phyloP scores from a whole-genome alignment of 1,140 invertebrate genomes.

The Papilio xuthus region DNA sequence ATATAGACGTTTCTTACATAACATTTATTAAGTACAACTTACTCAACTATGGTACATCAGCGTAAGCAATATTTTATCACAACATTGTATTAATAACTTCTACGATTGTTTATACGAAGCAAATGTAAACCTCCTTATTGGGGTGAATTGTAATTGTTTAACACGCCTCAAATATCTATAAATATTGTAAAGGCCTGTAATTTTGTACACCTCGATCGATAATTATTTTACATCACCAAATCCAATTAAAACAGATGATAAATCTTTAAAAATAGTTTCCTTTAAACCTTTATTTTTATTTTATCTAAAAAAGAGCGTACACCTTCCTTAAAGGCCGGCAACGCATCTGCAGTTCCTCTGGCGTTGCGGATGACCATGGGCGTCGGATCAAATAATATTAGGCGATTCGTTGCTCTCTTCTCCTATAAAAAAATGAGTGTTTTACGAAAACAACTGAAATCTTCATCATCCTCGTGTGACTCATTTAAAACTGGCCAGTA shows the following conservation, averaged over 20 bases:
- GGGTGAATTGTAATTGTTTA: constrained; percentile 59
- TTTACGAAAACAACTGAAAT: too few species aligned
- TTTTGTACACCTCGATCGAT: constrained; percentile 77
- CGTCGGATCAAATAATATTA: too few species aligned
- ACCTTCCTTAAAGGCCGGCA: too few species aligned
- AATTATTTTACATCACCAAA: constrained; percentile 78
- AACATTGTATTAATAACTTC: constrained; percentile 60
- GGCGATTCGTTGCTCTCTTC: too few species aligned
- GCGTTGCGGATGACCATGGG: too few species aligned
- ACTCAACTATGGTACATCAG: constrained; percentile 63
- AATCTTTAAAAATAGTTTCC: constrained; percentile 67
- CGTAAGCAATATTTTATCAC: constrained; percentile 67
- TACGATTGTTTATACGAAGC: constrained; percentile 65
- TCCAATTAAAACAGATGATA: constrained; percentile 73
- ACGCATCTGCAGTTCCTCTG: too few species aligned
- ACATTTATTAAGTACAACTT: constrained; percentile 61
- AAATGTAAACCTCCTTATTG: constrained; percentile 57
- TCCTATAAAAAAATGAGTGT: background rate
- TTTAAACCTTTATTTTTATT: constrained; percentile 41
- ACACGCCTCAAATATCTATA: constrained; percentile 65
- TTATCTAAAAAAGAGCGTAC: too few species aligned
- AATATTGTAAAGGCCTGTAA: constrained; percentile 76
- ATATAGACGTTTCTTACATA: constrained; percentile 60
- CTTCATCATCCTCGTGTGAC: too few species aligned
- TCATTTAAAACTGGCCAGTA: too few species aligned